These are phyloP conservation scores for Leiothrix lutea DNA, from an alignment of 2,113 vertebrate species.

Conservation along the genomic window DNA sequence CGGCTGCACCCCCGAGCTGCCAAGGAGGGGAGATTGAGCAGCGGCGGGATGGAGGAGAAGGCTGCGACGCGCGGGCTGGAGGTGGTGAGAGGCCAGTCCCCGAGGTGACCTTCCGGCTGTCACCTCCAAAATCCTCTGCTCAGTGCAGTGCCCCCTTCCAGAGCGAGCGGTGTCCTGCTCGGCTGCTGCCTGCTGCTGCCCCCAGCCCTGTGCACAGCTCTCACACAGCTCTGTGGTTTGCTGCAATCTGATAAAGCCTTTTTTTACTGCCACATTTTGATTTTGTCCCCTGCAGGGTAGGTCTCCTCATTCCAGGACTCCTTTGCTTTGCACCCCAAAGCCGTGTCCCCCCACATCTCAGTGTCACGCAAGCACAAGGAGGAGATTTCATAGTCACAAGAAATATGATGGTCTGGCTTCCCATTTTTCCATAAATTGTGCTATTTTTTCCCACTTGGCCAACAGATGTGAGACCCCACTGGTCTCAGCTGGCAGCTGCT, in stretches of 20 bases:
- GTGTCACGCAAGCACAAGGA: background rate
- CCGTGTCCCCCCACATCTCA: background rate
- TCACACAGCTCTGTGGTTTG: background rate
- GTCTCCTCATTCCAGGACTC: background rate
- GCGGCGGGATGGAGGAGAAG: rapidly evolving
- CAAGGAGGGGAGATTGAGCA: background rate
- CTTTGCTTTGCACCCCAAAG: background rate
- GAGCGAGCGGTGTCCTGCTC: rapidly evolving
- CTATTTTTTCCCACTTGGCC: background rate
- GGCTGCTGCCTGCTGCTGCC: background rate
- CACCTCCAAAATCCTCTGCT: background rate
- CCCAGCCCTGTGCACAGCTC: background rate
- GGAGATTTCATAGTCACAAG: background rate
- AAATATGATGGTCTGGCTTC: background rate
- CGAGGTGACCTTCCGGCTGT: background rate
- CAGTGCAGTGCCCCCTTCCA: background rate
- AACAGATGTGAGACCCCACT: background rate
- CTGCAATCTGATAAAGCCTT: background rate
- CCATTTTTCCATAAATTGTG: background rate
- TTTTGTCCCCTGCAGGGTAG: background rate
- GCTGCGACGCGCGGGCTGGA: background rate
- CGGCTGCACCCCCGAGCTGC: background rate
- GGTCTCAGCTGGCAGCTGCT: background rate
- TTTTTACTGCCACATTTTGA: background rate
- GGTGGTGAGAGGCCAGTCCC: background rate